A percentile compares a stretch with the other conserved stretches of the same genome.
Conservation (phyloP, 2,113 vertebrate species). For the Psephotus haematonotus region DNA sequence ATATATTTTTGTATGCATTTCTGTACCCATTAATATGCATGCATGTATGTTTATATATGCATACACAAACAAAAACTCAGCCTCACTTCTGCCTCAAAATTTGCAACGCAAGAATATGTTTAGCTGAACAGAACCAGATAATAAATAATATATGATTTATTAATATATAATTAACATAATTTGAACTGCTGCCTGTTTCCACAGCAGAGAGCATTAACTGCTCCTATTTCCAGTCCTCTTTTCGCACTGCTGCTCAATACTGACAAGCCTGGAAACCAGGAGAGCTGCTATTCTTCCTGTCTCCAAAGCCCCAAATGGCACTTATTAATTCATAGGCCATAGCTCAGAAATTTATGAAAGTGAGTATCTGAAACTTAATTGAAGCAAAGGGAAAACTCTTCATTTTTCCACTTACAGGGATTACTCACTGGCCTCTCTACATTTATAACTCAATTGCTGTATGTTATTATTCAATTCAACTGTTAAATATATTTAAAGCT, state of each 20-base stretch:
- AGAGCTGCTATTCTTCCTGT: not conserved
- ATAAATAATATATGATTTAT: not conserved
- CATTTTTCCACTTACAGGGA: not conserved
- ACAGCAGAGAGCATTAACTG: not conserved
- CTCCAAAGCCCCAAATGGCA: not conserved
- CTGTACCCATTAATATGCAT: not conserved
- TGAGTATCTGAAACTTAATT: not conserved
- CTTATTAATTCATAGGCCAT: slow-evolving; percentile 10
- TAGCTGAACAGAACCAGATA: not conserved
- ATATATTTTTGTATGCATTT: not conserved
- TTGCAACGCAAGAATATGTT: not conserved
- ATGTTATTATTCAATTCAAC: not conserved
- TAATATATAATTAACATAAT: not conserved
- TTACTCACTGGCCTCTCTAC: not conserved
- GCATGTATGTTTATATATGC: not conserved
- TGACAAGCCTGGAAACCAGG: not conserved
- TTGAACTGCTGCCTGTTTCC: not conserved
- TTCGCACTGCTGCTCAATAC: not conserved
- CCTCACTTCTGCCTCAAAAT: not conserved
- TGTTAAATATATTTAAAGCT: not conserved
- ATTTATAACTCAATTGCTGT: not conserved
- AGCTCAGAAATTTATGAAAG: slow-evolving; percentile 9
- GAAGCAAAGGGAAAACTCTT: not conserved
- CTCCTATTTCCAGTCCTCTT: not conserved
- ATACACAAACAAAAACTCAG: not conserved